A percentile compares a stretch with the other conserved stretches of the same genome.
phyloP scores from a whole-genome alignment of 2,113 vertebrate genomes.

The Pituophis catenifer region DNA sequence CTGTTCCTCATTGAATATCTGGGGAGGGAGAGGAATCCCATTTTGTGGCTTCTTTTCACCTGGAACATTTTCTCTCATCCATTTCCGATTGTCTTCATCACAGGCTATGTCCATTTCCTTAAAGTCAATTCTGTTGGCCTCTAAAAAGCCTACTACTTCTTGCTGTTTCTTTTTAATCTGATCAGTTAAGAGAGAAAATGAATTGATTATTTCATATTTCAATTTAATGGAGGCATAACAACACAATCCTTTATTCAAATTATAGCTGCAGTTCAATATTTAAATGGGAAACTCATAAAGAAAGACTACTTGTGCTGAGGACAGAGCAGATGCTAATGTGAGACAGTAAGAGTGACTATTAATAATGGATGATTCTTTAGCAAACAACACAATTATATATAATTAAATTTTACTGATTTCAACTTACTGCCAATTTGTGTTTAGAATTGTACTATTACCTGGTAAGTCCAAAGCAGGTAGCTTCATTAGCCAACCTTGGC shows the following conservation, averaged over 20 bases:
- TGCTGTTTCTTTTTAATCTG: conserved; percentile 99
- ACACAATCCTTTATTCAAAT: neutral
- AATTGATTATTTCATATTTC: neutral
- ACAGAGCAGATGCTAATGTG: neutral
- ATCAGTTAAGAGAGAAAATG: conserved; percentile 8
- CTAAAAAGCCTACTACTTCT: conserved; percentile 93
- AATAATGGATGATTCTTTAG: neutral
- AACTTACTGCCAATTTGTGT: neutral
- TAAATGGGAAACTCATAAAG: neutral
- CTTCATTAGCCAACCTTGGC: neutral
- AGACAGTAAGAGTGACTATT: neutral
- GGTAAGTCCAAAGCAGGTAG: neutral
- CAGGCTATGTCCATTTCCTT: conserved; percentile 91
- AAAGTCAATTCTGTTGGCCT: conserved; percentile 95
- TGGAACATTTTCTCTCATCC: conserved; percentile 97
- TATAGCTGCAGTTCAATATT: neutral
- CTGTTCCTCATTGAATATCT: conserved; percentile 94
- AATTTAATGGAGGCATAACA: neutral
- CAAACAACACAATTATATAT: neutral
- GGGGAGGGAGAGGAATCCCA: conserved; percentile 93
- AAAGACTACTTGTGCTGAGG: neutral
- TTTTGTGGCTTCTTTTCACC: conserved; percentile 92
- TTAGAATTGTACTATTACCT: neutral
- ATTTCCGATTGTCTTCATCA: conserved; percentile 91
- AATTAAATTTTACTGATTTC: neutral